phyloP scores from a whole-genome alignment of 2,113 vertebrate species.

The Bolborhynchus lineola region DNA sequence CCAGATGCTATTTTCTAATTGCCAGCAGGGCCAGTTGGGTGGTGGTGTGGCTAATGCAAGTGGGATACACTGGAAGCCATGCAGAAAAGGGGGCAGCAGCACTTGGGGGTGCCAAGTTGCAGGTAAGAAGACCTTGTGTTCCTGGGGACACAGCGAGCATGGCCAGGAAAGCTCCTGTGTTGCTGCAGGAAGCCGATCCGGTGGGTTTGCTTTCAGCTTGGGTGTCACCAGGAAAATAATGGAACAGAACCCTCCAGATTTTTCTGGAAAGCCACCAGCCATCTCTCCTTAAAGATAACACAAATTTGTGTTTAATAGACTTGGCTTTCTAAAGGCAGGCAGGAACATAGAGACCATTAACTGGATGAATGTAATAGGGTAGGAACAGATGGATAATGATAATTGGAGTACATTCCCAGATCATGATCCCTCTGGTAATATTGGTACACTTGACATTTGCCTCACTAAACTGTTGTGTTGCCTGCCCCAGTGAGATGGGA shows the following conservation, averaged over 20 bases:
- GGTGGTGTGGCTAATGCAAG: background rate
- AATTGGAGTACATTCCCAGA: background rate
- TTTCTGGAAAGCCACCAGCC: background rate
- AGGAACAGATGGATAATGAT: background rate
- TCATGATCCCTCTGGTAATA: background rate
- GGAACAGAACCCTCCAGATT: background rate
- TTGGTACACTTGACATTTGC: background rate
- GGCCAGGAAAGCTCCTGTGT: background rate
- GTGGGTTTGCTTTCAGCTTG: background rate
- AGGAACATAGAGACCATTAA: background rate
- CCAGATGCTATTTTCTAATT: background rate
- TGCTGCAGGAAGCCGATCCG: background rate
- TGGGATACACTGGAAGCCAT: background rate
- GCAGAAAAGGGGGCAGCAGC: background rate
- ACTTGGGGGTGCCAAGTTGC: fast-evolving
- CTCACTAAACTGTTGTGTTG: background rate
- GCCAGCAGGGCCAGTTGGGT: background rate
- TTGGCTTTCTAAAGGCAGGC: background rate
- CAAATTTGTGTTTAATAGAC: background rate
- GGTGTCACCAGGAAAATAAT: background rate
- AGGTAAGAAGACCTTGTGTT: background rate
- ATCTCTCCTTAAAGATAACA: background rate
- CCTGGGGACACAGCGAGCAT: fast-evolving
- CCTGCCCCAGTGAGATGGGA: background rate
- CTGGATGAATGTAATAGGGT: background rate